Evolutionary conservation across 2,888 invertebrate genomes (phyloP).

Genomic region (Drosophila robusta): DNA sequence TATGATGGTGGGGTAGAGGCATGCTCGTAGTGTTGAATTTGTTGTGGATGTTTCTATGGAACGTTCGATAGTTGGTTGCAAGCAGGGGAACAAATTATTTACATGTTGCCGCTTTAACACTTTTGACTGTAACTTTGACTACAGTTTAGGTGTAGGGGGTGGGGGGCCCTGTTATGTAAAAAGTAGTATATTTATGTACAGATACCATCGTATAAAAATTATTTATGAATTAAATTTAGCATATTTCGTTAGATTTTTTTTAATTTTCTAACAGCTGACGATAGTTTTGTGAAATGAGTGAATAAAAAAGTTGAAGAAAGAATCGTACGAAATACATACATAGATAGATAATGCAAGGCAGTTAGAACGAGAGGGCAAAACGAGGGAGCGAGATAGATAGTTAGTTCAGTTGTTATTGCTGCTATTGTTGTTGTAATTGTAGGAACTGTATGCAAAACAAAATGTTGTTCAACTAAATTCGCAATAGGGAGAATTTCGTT

Average conservation of each 20-base stretch:
- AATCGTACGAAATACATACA: conserved; percentile 33
- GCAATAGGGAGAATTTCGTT: conserved; percentile 7
- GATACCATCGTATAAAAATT: conserved; percentile 4
- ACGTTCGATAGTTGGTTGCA: conserved; percentile 3
- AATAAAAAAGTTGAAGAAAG: conserved; percentile 43
- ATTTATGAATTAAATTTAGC: not conserved
- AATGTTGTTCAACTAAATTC: conserved; percentile 17
- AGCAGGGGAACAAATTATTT: conserved; percentile 1
- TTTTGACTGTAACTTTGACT: conserved; percentile 20
- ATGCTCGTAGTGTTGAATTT: conserved; percentile 10
- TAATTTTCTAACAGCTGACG: conserved; percentile 42
- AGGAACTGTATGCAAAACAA: conserved; percentile 6
- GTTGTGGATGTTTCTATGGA: not conserved
- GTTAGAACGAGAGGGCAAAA: not conserved
- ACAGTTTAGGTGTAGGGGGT: not conserved
- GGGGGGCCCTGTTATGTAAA: not conserved
- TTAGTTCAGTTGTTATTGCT: not conserved
- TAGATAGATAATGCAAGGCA: conserved; percentile 3
- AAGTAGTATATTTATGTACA: conserved; percentile 12
- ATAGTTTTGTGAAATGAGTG: conserved; percentile 48
- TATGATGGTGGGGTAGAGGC: not conserved
- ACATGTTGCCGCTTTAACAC: conserved; percentile 4
- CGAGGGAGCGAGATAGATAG: conserved; percentile 4
- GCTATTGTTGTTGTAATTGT: conserved; percentile 6
- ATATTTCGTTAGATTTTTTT: conserved; percentile 29